Evolutionary conservation across 2,888 invertebrate genomes (phyloP).

Genomic region (Macaria notata): DNA sequence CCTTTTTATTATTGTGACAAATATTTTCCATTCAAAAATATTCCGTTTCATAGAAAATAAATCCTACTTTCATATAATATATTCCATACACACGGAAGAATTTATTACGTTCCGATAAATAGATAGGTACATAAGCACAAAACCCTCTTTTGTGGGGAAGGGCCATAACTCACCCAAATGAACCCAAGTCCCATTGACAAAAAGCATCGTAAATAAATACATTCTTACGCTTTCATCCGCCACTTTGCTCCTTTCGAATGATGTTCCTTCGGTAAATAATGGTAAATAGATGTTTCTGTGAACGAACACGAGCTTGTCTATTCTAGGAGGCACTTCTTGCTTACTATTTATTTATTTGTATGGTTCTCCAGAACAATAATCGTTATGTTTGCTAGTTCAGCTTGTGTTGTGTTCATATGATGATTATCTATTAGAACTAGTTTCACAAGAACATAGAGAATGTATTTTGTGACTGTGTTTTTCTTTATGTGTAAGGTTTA

Average conservation of each 20-base stretch:
- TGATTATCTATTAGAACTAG: no score
- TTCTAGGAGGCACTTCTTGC: constrained; percentile 33
- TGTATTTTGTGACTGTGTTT: no score
- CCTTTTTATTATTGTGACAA: constrained; percentile 11
- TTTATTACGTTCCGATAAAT: constrained; percentile 69
- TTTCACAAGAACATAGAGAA: no score
- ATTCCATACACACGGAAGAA: constrained; percentile 51
- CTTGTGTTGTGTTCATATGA: background rate
- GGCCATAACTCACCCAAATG: constrained; percentile 70
- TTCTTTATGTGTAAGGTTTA: no score
- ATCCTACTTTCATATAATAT: constrained; percentile 30
- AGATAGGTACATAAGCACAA: constrained; percentile 47
- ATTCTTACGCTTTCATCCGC: constrained; percentile 48
- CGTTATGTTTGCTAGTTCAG: background rate
- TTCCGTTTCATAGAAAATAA: constrained; percentile 38
- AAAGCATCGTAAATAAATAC: constrained; percentile 70
- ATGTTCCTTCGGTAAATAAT: constrained; percentile 52
- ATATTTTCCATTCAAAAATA: constrained; percentile 13
- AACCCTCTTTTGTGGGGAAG: constrained; percentile 62
- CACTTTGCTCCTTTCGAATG: constrained; percentile 50
- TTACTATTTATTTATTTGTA: constrained; percentile 7
- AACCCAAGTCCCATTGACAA: constrained; percentile 66
- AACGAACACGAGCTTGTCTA: constrained; percentile 40
- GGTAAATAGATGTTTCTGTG: constrained; percentile 45
- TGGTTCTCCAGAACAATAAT: constrained; percentile 1